A percentile compares a stretch with the other conserved stretches of the same genome.
phyloP scores from a whole-genome alignment of 2,888 invertebrate species.

The Mesochorus sp. region DNA sequence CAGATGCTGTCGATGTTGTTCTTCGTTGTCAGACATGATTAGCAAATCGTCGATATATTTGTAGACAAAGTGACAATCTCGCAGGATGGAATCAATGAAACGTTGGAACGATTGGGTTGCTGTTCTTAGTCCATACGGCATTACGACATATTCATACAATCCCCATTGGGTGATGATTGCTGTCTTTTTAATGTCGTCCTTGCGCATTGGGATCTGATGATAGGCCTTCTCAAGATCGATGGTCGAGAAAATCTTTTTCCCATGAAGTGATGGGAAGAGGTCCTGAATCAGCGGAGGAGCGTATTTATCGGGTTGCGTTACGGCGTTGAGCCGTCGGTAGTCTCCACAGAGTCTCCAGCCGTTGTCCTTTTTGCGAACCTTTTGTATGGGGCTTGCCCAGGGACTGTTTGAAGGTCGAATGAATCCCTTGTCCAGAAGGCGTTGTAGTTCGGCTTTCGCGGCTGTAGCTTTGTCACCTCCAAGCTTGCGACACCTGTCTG shows the following conservation, averaged over 20 bases:
- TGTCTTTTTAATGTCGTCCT: conserved; percentile 47
- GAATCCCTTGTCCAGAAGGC: conserved; percentile 10
- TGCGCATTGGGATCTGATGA: conserved; percentile 35
- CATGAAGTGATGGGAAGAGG: conserved; percentile 1
- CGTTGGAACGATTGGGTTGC: conserved; percentile 58
- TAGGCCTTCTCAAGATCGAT: conserved; percentile 44
- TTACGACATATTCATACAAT: conserved; percentile 40
- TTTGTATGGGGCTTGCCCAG: conserved; percentile 50
- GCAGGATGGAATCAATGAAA: conserved; percentile 44
- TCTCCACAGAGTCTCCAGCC: conserved; percentile 45
- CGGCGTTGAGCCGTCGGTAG: conserved; percentile 35
- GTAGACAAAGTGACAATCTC: conserved; percentile 39
- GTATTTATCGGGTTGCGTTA: conserved; percentile 43
- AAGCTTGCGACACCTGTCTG: too few species aligned
- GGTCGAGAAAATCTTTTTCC: conserved; percentile 34
- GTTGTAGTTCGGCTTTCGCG: conserved; percentile 28
- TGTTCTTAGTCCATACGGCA: conserved; percentile 47
- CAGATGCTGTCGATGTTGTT: conserved; percentile 43
- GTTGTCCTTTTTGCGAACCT: conserved; percentile 9
- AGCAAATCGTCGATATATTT: conserved; percentile 52
- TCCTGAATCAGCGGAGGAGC: conserved; percentile 45
- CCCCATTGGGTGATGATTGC: conserved; percentile 54
- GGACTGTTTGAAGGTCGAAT: conserved; percentile 39
- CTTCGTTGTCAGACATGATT: conserved; percentile 10
- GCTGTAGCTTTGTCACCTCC: conserved; percentile 40